These are phyloP conservation scores for Microchirus variegatus DNA, from an alignment of 2,797 vertebrate species.

Conservation along the genomic window DNA sequence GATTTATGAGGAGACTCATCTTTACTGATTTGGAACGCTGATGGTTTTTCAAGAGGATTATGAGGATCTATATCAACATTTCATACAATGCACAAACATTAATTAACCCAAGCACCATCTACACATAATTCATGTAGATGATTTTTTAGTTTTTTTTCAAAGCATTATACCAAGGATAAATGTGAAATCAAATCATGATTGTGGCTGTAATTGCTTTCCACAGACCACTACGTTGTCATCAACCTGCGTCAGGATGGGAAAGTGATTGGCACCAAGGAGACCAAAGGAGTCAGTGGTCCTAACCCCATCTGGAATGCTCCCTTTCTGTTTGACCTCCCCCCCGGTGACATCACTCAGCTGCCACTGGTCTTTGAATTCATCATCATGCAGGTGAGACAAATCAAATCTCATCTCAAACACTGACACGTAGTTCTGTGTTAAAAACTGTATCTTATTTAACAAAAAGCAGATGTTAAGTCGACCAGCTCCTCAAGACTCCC, in stretches of 20 bases:
- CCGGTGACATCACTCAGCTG: constrained; percentile 77
- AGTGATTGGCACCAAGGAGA: constrained; percentile 82
- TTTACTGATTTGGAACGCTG: background rate
- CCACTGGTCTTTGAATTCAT: constrained; percentile 80
- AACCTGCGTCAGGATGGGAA: constrained; percentile 78
- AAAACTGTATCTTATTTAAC: too few species aligned
- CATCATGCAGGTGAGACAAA: constrained; percentile 82
- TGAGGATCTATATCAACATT: constrained; percentile 1
- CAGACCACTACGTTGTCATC: constrained; percentile 86
- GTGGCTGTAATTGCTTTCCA: background rate
- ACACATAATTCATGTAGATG: background rate
- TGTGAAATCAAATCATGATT: background rate
- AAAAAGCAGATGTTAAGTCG: too few species aligned
- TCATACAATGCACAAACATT: background rate
- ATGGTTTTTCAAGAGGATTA: background rate
- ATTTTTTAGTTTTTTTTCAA: background rate
- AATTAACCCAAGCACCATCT: too few species aligned
- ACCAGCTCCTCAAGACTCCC: too few species aligned
- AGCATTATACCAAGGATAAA: background rate
- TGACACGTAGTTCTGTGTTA: too few species aligned
- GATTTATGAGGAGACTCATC: constrained; percentile 14
- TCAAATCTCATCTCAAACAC: background rate
- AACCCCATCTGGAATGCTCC: constrained; percentile 87
- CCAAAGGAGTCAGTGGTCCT: constrained; percentile 77
- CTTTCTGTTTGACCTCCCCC: constrained; percentile 84